Evolutionary conservation across 2,888 invertebrate species (phyloP), one percentile per base, ranked within the genome.

Genomic region (Orthonychiurus folsomi): DNA sequence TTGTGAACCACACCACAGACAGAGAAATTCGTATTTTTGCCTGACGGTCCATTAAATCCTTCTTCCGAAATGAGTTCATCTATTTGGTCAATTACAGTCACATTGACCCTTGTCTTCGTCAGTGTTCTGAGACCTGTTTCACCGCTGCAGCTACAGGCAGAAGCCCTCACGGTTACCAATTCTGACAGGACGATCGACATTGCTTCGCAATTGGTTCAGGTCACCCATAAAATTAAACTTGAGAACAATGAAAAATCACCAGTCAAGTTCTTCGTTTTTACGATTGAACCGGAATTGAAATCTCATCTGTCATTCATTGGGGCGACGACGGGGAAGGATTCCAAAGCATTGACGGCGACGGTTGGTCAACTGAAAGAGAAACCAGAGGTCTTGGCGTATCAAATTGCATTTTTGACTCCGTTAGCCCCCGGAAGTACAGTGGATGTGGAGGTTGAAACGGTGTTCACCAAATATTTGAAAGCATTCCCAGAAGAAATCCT

Each of bases 401-500:
- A 63, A 37, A 65, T 71, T 24, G 69, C 68, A 15, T 60, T 71
- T 0, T 66, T 65, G 15, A 28, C 63, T 9, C 63, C 63, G 1
- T 2, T 63, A 2, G 59, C 52, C 1, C 53, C 63, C 54, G 65
- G 69, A 37, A 62, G 67, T 67, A 66, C 69, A 1, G 53, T 66
- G 1, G 70, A 72, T 28, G 68, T 79, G 25, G 81, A 82, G 47
- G 79, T 91, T 0, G 91, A 93, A 75, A 81, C 84, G 9, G 84
- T 90, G 0, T 85, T 86, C 58, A 86, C 87, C 0, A 88, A 91
- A 75, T 81, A 85, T 20, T 79, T 96, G 27, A 76, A 79, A 28
- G 92, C 97, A 0, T 89, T 88, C 78, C 99, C 99, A 1, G 85
- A 85, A 12, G 84, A 87, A 72, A 94, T 99, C 65, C 82, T 85